Conservation (phyloP, 2,797 vertebrate species). For the Borostomias antarcticus region DNA sequence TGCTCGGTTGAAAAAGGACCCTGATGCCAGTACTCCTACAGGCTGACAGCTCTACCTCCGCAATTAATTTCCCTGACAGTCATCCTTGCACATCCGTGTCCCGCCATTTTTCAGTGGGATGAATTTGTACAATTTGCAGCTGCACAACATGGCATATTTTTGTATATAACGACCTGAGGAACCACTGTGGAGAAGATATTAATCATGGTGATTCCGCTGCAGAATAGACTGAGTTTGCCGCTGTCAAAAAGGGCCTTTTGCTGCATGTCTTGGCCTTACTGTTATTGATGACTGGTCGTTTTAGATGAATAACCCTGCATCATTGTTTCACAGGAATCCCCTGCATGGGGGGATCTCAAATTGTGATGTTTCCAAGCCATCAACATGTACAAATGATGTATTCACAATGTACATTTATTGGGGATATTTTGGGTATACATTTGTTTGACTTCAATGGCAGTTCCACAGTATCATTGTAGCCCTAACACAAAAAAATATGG, state of each 20-base stretch:
- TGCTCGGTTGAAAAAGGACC: background rate
- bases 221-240: slow-evolving; percentile 47
- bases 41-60: slow-evolving; percentile 3
- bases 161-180: slow-evolving; percentile 61
- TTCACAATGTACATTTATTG: background rate
- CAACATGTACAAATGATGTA: background rate
- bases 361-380: background rate
- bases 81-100: slow-evolving; percentile 18
- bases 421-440: too few species aligned
- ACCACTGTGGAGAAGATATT: slow-evolving; percentile 51
- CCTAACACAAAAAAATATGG: too few species aligned
- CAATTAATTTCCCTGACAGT: slow-evolving; percentile 23
- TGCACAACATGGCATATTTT: slow-evolving; percentile 36
- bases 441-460: background rate
- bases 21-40: background rate
- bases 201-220: slow-evolving; percentile 63
- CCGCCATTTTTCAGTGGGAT: slow-evolving; percentile 33
- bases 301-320: slow-evolving; percentile 65
- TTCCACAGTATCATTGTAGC: background rate
- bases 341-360: slow-evolving; percentile 29
- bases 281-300: slow-evolving; percentile 70
- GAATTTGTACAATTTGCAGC: slow-evolving; percentile 46
- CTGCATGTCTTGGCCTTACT: slow-evolving; percentile 52
- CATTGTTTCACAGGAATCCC: slow-evolving; percentile 44
- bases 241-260: slow-evolving; percentile 59